Base-by-base conservation (phyloP, 1,140 invertebrate species). In the Neodiprion pinetum region DNA sequence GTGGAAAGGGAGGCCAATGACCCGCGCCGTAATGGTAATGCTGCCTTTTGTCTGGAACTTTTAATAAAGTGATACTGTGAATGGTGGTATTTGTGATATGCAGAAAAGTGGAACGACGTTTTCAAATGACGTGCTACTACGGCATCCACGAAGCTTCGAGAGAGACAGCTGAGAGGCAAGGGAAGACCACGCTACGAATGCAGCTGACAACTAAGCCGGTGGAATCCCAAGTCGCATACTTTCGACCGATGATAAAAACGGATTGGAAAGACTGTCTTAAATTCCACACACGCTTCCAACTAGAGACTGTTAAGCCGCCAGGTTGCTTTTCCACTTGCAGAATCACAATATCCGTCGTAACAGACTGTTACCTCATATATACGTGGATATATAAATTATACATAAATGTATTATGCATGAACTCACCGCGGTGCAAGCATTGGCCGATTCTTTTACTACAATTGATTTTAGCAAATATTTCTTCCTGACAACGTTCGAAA, bases 21-120 rank as follows among this genome's bases (percentile, higher is more conserved):
- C 28, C 28, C 28, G 28, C 28, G 28, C 28, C 28, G 28, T 40
- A 40, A 40, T 40, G 5, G 28, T 40, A 40, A 40, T 40, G 28
- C 28, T 80, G 66, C 80, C 80, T 82, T 80, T 81, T 80, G 76
- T 80, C 79, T 77, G 76, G 80, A 81, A 82, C 79, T 83, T 82
- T 82, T 83, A 83, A 83, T 83, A 82, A 83, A 83, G 79, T 78
- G 73, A 23, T 21, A 69, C 67, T 69, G 53, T 61, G 53, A 61
- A 61, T 17, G 53, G 53, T 17, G 53, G 53, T 17, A 61, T 61
- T 61, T 11, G 53, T 9, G 53, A 61, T 61, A 61, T 61, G 9
- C 8, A 9, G 11, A 61, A 61, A 61, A 17, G 11, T 17, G 11
- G n/a, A 17, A 9, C 53, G 53, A 61, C 53, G 5, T 61, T 61